Evolutionary conservation across 1,140 invertebrate genomes (phyloP).

Genomic region (Tachypleus tridentatus): DNA sequence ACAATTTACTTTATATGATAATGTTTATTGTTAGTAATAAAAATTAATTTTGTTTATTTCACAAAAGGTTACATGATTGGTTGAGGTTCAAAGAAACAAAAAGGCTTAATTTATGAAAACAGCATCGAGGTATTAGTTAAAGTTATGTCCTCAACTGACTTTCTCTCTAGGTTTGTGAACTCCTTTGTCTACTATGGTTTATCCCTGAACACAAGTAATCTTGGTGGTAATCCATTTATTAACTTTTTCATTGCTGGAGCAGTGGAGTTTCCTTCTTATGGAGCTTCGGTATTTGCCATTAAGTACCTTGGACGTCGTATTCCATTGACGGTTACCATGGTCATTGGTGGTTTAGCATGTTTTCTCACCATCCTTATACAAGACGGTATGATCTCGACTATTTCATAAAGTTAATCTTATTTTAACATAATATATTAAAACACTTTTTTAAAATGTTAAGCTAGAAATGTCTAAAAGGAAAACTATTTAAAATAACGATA

Average conservation of each 20-base stretch:
- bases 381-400: slow-evolving; percentile 1
- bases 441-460: no score
- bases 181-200: slow-evolving; percentile 68
- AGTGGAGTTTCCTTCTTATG: slow-evolving; percentile 64
- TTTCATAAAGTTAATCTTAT: no score
- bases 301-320: slow-evolving; percentile 12
- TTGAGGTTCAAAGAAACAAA: no score
- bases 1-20: no score
- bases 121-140: no score
- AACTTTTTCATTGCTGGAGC: slow-evolving; percentile 61
- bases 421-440: no score
- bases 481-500: no score
- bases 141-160: slow-evolving; percentile 2
- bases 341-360: slow-evolving; percentile 32
- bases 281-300: slow-evolving; percentile 53
- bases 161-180: slow-evolving; percentile 54
- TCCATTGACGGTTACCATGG: slow-evolving; percentile 21
- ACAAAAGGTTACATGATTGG: no score
- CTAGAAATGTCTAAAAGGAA: no score
- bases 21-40: no score
- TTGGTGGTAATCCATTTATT: slow-evolving; percentile 58
- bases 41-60: no score
- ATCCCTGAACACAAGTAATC: slow-evolving; percentile 60
- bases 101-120: no score
- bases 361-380: slow-evolving; percentile 30